A percentile compares a stretch with the other conserved stretches of the same genome.
Conservation (phyloP, 1,140 invertebrate species). For the Rhagoletis zephyria region DNA sequence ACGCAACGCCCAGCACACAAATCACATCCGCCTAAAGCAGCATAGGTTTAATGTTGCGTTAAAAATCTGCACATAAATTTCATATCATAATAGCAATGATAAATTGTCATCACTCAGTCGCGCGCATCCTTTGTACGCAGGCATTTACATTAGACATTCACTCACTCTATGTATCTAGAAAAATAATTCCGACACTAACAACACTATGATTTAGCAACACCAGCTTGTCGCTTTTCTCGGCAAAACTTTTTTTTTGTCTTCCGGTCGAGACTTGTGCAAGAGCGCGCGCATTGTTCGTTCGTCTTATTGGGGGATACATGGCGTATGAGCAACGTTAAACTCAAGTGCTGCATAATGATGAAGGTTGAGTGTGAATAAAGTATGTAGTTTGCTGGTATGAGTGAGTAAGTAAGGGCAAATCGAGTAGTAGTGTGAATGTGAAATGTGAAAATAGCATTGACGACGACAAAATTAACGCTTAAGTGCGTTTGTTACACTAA, state of each 20-base stretch:
- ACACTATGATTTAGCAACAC: background rate
- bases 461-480: conserved; percentile 53
- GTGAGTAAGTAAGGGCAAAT: background rate
- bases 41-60: conserved; percentile 66
- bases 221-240: conserved; percentile 18
- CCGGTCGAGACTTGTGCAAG: conserved; percentile 55
- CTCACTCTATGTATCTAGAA: background rate
- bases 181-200: background rate
- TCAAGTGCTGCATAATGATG: background rate
- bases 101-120: conserved; percentile 61
- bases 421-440: background rate
- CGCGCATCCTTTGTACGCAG: conserved; percentile 14
- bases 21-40: conserved; percentile 18
- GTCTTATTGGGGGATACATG: background rate
- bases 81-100: conserved; percentile 61
- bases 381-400: background rate
- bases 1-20: background rate
- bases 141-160: conserved; percentile 46
- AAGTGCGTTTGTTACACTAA: conserved; percentile 48
- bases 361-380: too few species aligned
- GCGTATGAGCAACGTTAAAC: conserved; percentile 8
- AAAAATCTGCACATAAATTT: conserved; percentile 72
- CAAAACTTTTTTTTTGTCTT: conserved; percentile 56
- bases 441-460: conserved; percentile 40
- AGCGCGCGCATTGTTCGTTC: conserved; percentile 12